phyloP scores from a whole-genome alignment of 2,888 invertebrate species.

The Aelia acuminata region DNA sequence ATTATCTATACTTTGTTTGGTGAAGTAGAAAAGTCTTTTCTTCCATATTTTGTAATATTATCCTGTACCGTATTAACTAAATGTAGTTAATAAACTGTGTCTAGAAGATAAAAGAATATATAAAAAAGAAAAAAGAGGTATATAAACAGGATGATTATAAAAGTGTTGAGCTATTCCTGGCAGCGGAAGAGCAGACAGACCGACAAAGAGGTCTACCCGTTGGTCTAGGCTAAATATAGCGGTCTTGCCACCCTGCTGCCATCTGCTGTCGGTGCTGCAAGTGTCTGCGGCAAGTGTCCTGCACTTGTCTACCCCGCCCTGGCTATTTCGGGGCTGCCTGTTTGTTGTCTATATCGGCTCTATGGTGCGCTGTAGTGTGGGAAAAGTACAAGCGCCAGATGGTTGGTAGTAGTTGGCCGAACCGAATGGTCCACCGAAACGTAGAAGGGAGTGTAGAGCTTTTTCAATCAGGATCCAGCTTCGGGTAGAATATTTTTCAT shows the following conservation, averaged over 20 bases:
- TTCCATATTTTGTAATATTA: too few species aligned
- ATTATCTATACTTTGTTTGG: too few species aligned
- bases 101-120: too few species aligned
- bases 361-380: not conserved
- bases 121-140: too few species aligned
- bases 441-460: too few species aligned
- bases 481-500: too few species aligned
- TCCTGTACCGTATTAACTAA: too few species aligned
- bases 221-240: constrained; percentile 19
- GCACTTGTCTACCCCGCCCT: constrained; percentile 13
- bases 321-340: not conserved
- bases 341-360: not conserved
- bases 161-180: not conserved
- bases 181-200: constrained; percentile 11
- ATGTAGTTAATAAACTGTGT: too few species aligned
- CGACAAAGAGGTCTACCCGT: constrained; percentile 20
- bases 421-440: not conserved
- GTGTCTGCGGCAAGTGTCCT: constrained; percentile 21
- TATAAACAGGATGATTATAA: constrained; percentile 12
- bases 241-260: not conserved
- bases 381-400: not conserved
- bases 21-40: too few species aligned
- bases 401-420: not conserved
- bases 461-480: too few species aligned
- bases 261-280: not conserved